These are phyloP conservation scores for Peromyscus polionotus DNA, from an alignment of 2,113 vertebrate genomes.

Conservation along the genomic window DNA sequence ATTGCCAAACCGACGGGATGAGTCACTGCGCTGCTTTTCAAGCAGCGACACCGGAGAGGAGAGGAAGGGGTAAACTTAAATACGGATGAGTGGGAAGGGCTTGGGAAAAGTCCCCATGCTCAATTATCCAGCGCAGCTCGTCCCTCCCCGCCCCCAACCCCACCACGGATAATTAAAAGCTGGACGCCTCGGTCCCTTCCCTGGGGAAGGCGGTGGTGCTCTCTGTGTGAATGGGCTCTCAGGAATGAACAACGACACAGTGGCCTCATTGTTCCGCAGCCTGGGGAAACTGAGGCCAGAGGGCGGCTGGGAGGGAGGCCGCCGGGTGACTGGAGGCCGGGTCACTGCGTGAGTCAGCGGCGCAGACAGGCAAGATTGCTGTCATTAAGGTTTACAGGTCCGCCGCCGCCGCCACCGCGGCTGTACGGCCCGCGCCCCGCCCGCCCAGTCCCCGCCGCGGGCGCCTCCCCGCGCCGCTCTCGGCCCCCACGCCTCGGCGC, in stretches of 20 bases:
- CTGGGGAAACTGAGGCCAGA: slow-evolving; percentile 82
- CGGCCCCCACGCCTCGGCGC: slow-evolving; percentile 63
- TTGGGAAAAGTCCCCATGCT: slow-evolving; percentile 45
- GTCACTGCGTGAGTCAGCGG: slow-evolving; percentile 82
- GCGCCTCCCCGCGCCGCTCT: slow-evolving; percentile 56
- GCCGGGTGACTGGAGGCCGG: slow-evolving; percentile 79
- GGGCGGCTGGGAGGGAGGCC: slow-evolving; percentile 61
- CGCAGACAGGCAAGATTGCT: slow-evolving; percentile 76
- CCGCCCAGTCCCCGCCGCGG: slow-evolving; percentile 67
- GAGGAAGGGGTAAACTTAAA: background rate
- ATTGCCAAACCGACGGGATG: background rate
- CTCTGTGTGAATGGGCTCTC: slow-evolving; percentile 58
- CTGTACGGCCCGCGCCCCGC: slow-evolving; percentile 69
- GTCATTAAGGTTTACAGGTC: slow-evolving; percentile 82
- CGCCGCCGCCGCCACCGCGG: slow-evolving; percentile 79
- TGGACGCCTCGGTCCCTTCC: slow-evolving; percentile 65
- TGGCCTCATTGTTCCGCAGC: slow-evolving; percentile 73
- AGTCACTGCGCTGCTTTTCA: slow-evolving; percentile 24
- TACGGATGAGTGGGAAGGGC: background rate
- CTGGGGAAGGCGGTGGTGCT: slow-evolving; percentile 63
- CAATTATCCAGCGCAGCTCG: slow-evolving; percentile 28
- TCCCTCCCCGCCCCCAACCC: slow-evolving; percentile 57
- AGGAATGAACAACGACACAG: slow-evolving; percentile 73
- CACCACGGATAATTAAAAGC: slow-evolving; percentile 70
- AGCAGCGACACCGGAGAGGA: background rate